Evolutionary conservation across 2,113 vertebrate genomes (phyloP).

Genomic region (Bubalus kerabau): DNA sequence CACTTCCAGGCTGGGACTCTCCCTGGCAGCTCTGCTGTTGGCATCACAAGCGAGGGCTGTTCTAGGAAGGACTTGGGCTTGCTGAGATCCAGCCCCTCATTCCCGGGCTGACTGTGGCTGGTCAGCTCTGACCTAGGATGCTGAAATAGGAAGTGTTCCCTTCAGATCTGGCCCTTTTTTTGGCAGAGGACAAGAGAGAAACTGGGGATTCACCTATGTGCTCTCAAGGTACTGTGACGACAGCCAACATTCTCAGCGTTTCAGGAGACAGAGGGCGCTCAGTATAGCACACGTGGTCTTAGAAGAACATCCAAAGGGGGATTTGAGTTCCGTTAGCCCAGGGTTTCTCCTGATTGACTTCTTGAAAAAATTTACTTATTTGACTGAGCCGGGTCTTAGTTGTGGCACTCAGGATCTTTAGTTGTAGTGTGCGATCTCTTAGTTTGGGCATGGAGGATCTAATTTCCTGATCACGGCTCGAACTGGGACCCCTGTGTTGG

Average conservation of each 20-base stretch:
- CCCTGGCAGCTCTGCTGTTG: background rate
- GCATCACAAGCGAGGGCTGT: background rate
- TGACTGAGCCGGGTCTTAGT: background rate
- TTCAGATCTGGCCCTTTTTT: background rate
- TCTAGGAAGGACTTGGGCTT: background rate
- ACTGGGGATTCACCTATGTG: background rate
- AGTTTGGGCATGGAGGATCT: background rate
- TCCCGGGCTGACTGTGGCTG: background rate
- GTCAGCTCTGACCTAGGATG: background rate
- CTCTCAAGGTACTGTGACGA: background rate
- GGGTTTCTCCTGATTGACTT: background rate
- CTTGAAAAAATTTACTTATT: background rate
- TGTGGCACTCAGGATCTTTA: background rate
- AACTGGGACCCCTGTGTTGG: background rate
- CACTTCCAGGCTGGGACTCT: background rate
- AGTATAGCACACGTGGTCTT: background rate
- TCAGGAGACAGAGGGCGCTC: background rate
- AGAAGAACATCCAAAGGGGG: background rate
- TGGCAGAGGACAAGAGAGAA: background rate
- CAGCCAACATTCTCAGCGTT: background rate
- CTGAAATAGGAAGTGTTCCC: background rate
- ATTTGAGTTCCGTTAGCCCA: background rate
- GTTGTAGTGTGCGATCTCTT: background rate
- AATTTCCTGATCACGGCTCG: background rate
- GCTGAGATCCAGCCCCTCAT: background rate